Evolutionary conservation across 2,113 vertebrate species (phyloP), one percentile per base, ranked within the genome.

Genomic region (Siniperca chuatsi): DNA sequence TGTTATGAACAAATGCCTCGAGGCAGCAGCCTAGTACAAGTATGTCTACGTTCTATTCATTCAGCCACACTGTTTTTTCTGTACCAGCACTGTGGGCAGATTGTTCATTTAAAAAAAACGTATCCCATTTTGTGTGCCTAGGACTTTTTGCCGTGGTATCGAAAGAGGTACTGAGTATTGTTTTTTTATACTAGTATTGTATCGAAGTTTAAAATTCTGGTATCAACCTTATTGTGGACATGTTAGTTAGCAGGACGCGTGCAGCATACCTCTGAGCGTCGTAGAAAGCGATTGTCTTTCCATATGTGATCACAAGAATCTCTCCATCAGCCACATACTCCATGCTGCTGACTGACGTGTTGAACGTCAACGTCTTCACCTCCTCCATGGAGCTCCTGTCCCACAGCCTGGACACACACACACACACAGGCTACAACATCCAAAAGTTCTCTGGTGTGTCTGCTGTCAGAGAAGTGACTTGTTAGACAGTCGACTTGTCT

Each of bases 281-380:
- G 91, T 99, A 97, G 93, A 99, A 99, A 67, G 96, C 98, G n/a
- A 99, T 97, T 6, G 97, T 97, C 87, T 96, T 97, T 65, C 98
- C 98, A 0, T 99, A 99, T 11, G 98, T 99, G 90, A 99, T 96
- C 66, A 99, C 97, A 29, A 99, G 94, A 37, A 98, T 95, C 94
- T 99, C 97, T 67, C 97, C 97, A 66, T 99, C 98, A 57, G 97
- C 96, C 91, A 99, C 87, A 44, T 99, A 99, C 80, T 99, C 98
- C 97, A 99, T 98, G 94, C 98, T 99, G 95, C 98, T 98, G 86
- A 99, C 98, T 1, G 97, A 97, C 66, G 96, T 95, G 11, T 97
- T 96, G 79, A 99, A 98, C 0, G 92, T 96, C 81, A 99, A 91
- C 0, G 96, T 97, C 82, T 98, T 98, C 89, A 99, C 96, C 82